phyloP scores from a whole-genome alignment of 2,888 invertebrate genomes.

The Eupithecia tripunctaria region DNA sequence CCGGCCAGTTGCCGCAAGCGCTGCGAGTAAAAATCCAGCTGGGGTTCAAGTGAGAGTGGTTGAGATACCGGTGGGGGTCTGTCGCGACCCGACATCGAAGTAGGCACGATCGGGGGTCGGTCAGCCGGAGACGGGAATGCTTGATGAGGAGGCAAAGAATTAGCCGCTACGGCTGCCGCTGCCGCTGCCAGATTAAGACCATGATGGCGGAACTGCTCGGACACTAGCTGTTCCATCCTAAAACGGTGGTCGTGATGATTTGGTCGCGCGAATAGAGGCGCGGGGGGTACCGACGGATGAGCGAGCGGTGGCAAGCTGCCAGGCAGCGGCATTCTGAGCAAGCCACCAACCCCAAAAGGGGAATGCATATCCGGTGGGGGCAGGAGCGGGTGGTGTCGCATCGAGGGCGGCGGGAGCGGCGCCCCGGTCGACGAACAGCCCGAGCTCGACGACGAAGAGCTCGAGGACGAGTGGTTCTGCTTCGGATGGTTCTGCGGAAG shows the following conservation, averaged over 20 bases:
- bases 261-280: constrained; percentile 90
- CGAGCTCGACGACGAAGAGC: constrained; percentile 84
- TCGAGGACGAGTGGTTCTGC: constrained; percentile 85
- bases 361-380: constrained; percentile 90
- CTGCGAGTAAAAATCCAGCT: constrained; percentile 99
- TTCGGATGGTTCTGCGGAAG: constrained; percentile 74
- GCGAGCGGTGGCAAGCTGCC: constrained; percentile 85
- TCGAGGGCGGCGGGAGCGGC: constrained; percentile 85
- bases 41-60: constrained; percentile 91
- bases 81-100: constrained; percentile 80
- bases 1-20: constrained; percentile 99
- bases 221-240: constrained; percentile 93
- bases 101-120: constrained; percentile 82
- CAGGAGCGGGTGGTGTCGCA: constrained; percentile 87
- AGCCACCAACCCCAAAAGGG: constrained; percentile 89
- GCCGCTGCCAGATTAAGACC: constrained; percentile 91
- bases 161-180: constrained; percentile 88
- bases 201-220: constrained; percentile 92
- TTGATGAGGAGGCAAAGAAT: constrained; percentile 86
- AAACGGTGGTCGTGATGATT: constrained; percentile 91
- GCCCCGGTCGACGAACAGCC: constrained; percentile 82
- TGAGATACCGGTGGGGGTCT: constrained; percentile 84
- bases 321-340: constrained; percentile 91
- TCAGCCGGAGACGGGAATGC: constrained; percentile 86
- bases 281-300: constrained; percentile 88